phyloP scores from a whole-genome alignment of 2,113 vertebrate genomes.

The Notarius quadriscutis region DNA sequence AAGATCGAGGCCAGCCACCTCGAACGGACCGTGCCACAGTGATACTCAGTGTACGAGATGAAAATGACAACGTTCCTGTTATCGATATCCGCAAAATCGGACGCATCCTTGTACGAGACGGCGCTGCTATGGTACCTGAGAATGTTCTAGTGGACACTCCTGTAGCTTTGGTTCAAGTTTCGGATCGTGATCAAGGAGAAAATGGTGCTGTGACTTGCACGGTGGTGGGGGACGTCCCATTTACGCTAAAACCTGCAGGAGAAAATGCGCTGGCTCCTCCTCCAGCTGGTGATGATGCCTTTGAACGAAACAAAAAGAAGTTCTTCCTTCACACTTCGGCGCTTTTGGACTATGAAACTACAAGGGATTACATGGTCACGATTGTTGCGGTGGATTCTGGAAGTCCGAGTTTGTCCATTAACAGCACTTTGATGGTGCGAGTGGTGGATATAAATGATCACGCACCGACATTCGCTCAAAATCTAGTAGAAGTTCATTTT shows the following conservation, averaged over 20 bases:
- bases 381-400: constrained; percentile 95
- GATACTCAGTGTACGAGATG: constrained; percentile 86
- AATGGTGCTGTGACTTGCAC: constrained; percentile 96
- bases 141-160: constrained; percentile 95
- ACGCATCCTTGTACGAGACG: constrained; percentile 87
- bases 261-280: constrained; percentile 72
- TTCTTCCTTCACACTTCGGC: constrained; percentile 95
- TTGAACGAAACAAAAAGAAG: constrained; percentile 90
- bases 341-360: constrained; percentile 90
- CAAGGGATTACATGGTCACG: constrained; percentile 88
- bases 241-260: constrained; percentile 91
- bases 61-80: constrained; percentile 92
- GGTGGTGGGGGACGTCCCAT: constrained; percentile 92
- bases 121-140: constrained; percentile 87
- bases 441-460: constrained; percentile 95
- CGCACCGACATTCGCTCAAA: constrained; percentile 85
- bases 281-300: constrained; percentile 75
- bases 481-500: constrained; percentile 87
- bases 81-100: constrained; percentile 96
- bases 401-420: constrained; percentile 92
- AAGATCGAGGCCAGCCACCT: constrained; percentile 90
- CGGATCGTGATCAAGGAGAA: constrained; percentile 91
- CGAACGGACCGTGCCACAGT: constrained; percentile 91
- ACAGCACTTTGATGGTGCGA: constrained; percentile 88
- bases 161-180: constrained; percentile 92